phyloP scores from a whole-genome alignment of 2,113 vertebrate species.

The Pontoporia blainvillei region DNA sequence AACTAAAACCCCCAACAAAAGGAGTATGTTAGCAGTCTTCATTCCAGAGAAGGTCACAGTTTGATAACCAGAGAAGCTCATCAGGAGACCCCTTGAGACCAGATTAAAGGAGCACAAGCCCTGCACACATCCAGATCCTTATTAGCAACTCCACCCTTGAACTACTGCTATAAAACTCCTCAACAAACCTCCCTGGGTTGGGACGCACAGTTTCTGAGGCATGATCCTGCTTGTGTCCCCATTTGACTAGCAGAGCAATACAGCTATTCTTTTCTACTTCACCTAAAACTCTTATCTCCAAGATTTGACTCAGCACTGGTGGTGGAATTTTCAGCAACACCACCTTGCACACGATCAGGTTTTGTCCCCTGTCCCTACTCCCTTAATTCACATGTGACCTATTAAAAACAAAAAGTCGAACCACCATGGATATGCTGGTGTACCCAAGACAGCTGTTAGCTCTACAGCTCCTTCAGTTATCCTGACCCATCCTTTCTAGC shows the following conservation, averaged over 20 bases:
- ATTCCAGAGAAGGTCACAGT: neutral
- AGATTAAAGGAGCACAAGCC: neutral
- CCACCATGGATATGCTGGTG: rapidly evolving
- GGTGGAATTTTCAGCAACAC: rapidly evolving
- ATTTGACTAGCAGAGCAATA: neutral
- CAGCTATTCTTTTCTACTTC: neutral
- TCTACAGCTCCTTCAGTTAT: rapidly evolving
- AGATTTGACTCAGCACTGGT: neutral
- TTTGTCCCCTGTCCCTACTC: neutral
- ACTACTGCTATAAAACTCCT: neutral
- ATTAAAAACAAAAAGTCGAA: neutral
- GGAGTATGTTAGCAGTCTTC: neutral
- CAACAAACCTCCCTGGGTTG: rapidly evolving
- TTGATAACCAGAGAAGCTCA: neutral
- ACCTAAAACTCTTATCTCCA: neutral
- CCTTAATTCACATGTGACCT: no score
- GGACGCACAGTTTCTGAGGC: neutral
- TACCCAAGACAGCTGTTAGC: neutral
- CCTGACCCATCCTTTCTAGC: neutral
- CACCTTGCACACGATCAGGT: rapidly evolving
- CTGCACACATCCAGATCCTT: neutral
- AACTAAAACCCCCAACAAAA: no score
- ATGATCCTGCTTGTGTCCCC: neutral
- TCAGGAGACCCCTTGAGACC: neutral
- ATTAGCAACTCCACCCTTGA: neutral